These are phyloP conservation scores for Candoia aspera DNA, from an alignment of 2,113 vertebrate species.

Conservation along the genomic window DNA sequence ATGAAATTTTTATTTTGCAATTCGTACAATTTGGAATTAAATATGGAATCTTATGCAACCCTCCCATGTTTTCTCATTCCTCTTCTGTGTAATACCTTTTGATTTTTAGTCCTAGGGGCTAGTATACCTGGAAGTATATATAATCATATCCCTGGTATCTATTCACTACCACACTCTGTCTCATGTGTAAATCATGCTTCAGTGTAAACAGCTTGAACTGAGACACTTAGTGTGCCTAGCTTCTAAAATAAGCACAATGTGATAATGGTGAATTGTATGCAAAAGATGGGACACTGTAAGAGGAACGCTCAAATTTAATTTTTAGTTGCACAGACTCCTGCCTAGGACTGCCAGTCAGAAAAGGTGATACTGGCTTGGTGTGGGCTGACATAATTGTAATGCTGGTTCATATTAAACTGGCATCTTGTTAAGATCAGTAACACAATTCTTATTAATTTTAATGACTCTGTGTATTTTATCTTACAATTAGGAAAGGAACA, in stretches of 20 bases:
- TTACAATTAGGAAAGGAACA: background rate
- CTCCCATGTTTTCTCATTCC: background rate
- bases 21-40: background rate
- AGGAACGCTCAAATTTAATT: background rate
- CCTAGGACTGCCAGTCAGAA: background rate
- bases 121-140: background rate
- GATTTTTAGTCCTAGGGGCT: background rate
- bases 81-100: background rate
- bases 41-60: background rate
- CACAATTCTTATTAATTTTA: background rate
- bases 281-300: background rate
- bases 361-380: background rate
- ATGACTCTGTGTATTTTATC: background rate
- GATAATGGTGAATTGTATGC: background rate
- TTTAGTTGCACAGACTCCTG: background rate
- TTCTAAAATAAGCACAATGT: background rate
- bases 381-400: background rate
- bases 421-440: background rate
- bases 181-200: background rate
- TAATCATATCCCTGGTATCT: background rate
- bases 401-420: background rate
- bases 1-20: background rate
- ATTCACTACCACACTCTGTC: background rate
- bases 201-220: too few relatives aligned
- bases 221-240: background rate